These are phyloP conservation scores for Cydia splendana DNA, from an alignment of 1,140 invertebrate genomes.

Conservation along the genomic window DNA sequence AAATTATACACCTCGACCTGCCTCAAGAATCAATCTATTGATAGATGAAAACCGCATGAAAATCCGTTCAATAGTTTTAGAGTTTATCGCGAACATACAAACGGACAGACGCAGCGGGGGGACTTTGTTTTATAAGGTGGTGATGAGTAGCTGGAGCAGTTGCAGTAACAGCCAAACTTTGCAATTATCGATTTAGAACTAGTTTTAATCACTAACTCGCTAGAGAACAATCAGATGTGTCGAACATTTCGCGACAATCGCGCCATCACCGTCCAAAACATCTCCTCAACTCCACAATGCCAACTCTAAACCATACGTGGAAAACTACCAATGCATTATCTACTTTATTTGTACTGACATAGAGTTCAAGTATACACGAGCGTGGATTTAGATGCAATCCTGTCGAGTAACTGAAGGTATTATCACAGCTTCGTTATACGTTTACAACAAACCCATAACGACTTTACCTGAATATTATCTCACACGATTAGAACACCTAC, in stretches of 20 bases:
- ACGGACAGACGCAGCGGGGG: too few species aligned
- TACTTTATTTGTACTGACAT: conserved; percentile 36
- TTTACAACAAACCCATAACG: conserved; percentile 36
- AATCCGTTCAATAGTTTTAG: too few species aligned
- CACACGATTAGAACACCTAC: conserved; percentile 3
- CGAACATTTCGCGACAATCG: not conserved
- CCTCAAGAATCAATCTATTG: too few species aligned
- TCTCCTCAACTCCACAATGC: conserved; percentile 48
- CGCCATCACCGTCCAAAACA: conserved; percentile 41
- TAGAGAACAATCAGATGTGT: not conserved
- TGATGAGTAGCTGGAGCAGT: too few species aligned
- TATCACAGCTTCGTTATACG: conserved; percentile 59
- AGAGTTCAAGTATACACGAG: conserved; percentile 21
- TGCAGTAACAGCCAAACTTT: too few species aligned
- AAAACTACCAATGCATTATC: conserved; percentile 9
- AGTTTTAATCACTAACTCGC: conserved; percentile 1
- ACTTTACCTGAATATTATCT: not conserved
- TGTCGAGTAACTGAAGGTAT: conserved; percentile 56
- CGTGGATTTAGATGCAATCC: conserved; percentile 49
- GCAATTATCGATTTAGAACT: not conserved
- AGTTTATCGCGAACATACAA: too few species aligned
- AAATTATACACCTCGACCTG: too few species aligned
- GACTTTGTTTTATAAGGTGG: too few species aligned
- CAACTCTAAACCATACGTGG: conserved; percentile 36
- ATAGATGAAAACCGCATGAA: too few species aligned